A percentile compares a stretch with the other conserved stretches of the same genome.
These are phyloP conservation scores for Bovichtus diacanthus DNA, from an alignment of 2,797 vertebrate genomes.

Conservation along the genomic window DNA sequence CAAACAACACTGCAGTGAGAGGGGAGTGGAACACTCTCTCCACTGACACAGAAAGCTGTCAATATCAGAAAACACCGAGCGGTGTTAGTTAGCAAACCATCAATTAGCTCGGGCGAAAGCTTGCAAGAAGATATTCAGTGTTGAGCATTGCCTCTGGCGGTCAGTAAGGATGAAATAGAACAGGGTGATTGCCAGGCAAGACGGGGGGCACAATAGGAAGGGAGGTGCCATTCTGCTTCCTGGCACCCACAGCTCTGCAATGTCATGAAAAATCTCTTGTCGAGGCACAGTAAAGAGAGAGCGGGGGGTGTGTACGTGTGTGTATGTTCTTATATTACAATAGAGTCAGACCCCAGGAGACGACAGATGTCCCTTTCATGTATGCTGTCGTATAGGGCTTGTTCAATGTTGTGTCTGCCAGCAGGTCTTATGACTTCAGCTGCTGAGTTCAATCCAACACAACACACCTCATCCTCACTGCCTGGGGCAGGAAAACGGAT, in stretches of 20 bases:
- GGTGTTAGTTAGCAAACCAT: no score
- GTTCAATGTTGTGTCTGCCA: conserved; percentile 58
- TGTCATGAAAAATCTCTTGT: conserved; percentile 61
- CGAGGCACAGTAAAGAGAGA: conserved; percentile 6
- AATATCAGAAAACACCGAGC: no score
- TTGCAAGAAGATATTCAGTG: no score
- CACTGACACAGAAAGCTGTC: no score
- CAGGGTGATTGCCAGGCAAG: conserved; percentile 33
- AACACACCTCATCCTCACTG: conserved; percentile 20
- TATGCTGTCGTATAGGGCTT: conserved; percentile 36
- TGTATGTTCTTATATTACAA: conserved; percentile 49
- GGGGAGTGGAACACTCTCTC: no score
- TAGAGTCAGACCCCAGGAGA: conserved; percentile 43
- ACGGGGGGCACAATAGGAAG: conserved; percentile 44
- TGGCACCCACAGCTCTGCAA: conserved; percentile 56
- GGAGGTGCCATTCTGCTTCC: conserved; percentile 60
- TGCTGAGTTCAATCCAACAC: conserved; percentile 37
- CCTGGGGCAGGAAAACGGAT: conserved; percentile 17
- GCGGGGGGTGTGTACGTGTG: neutral
- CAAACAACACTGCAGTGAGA: no score
- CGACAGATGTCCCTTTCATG: conserved; percentile 67
- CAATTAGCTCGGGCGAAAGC: no score
- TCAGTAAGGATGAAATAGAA: no score
- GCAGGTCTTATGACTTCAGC: conserved; percentile 57
- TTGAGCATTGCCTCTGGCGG: no score